Evolutionary conservation across 2,888 invertebrate species (phyloP).

Genomic region (Eristalinus aeneus): DNA sequence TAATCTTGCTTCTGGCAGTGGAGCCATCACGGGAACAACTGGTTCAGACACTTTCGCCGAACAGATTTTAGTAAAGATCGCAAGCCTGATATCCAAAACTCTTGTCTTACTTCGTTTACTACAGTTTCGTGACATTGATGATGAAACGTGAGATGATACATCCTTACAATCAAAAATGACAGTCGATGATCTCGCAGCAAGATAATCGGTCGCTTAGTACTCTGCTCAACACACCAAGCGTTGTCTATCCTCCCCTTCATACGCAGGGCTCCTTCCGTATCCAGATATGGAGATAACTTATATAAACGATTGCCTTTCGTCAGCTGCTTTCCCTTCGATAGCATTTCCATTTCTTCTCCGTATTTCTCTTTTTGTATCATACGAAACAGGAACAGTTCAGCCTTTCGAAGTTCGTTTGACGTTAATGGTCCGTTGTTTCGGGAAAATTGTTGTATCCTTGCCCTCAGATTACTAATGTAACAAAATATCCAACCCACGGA

Average conservation of each 20-base stretch:
- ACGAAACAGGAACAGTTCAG: too few species aligned
- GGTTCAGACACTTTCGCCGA: neutral
- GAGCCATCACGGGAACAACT: conserved; percentile 2
- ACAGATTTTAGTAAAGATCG: neutral
- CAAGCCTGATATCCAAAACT: neutral
- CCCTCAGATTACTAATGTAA: neutral
- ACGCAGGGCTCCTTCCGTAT: neutral
- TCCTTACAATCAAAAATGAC: neutral
- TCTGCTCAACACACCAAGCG: neutral
- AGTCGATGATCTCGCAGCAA: neutral
- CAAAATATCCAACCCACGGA: neutral
- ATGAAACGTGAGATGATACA: neutral
- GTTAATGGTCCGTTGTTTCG: neutral
- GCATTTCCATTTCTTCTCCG: neutral
- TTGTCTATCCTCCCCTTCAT: neutral
- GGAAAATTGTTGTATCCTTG: neutral
- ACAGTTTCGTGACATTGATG: neutral
- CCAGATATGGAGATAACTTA: conserved; percentile 1
- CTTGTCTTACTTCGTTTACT: neutral
- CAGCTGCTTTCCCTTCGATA: neutral
- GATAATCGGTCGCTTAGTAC: conserved; percentile 2
- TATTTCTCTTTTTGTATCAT: neutral
- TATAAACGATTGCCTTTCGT: neutral
- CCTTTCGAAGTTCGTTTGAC: neutral
- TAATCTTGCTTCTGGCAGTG: conserved; percentile 10